Evolutionary conservation across 2,797 vertebrate species (phyloP), one percentile per base, ranked within the genome.

Genomic region (Fratercula arctica): DNA sequence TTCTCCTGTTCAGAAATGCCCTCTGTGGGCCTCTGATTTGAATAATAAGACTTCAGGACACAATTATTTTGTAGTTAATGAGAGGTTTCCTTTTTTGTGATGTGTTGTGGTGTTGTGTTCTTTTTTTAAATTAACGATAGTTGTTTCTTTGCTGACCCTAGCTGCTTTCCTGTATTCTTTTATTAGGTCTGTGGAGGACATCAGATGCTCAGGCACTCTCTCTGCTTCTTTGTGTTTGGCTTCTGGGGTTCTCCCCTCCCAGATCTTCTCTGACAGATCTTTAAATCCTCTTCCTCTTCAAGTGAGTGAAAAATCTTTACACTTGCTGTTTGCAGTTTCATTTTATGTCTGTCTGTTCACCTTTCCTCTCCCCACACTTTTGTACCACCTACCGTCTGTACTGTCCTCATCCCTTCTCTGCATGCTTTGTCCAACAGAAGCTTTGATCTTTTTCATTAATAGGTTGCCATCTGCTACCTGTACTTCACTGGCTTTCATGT

Each of bases 291-390:
- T 95, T 92, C 78, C 54, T 90, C 59, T 95, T 88, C 79, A 96
- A 80, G 94, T 97, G 96, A 96, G 95, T 94, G 85, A 87, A 93
- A 94, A 89, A 53, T 37, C 84, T 83, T 87, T 93, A 25, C n/a
- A 4, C 35, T 85, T 81, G 35, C 54, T 91, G 13, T 93, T 91
- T 84, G 20, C 61, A 70, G 43, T 75, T 94, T 83, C 31, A n/a
- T 93, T 93, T 92, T 86, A 31, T 89, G 1, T 2, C 1, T 69
- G 18, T 89, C 66, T 73, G 26, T 89, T 93, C 46, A 53, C 25
- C 48, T 93, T 87, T 82, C 50, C 33, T 60, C 35, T 19, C 23
- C 28, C 8, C 12, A 7, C 6, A 9, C 54, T 72, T 90, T 45
- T 78, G 41, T 90, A 46, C 43, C 31, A 63, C 31, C 69, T 93